Base-by-base conservation (phyloP, 2,113 vertebrate species). In the Emydura subglobosa region DNA sequence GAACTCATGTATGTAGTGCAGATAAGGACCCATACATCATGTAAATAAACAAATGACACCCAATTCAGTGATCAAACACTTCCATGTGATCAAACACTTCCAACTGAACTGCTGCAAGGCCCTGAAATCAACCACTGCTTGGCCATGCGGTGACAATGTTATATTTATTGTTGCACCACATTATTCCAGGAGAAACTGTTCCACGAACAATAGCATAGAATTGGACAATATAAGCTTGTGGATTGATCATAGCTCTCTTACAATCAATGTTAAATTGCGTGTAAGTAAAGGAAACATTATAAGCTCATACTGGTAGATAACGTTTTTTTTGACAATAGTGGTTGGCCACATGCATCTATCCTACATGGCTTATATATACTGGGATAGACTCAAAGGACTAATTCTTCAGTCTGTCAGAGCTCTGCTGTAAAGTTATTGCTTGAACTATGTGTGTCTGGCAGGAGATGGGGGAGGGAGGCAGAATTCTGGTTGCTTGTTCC, bases 291-390 rank as follows among this genome's bases (percentile, higher is more conserved):
- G 42, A 16, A 61, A 4, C 10, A 53, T 16, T 8, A 2, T 83
- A 72, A 74, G 21, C 85, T n/a, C 31, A 2, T 34, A 74, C 10
- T 2, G 0, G 0, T 54, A 81, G 6, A 4, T 24, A 91, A 81
- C 91, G 17, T 4, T n/a, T 1, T 61, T 83, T 82, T 83, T 82
- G 4, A 4, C 83, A 8, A 19, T 61, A 74, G 6, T 50, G 39
- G 7, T 79, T 86, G 0, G 0, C 78, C 31, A 42, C 27, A 29
- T 79, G 78, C 10, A 49, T 12, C 83, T 87, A 47, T 72, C 2
- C 68, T 55, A 54, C 83, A 72, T 0, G 87, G 3, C 14, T 55
- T 61, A 61, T 29, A 61, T 61, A 61, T 47, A 76, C 8, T 83
- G 5, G 17, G 76, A 72, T 72, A 39, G 6, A 39, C 65, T 72